Conservation (phyloP, 2,797 vertebrate species). For the Cynopterus sphinx region DNA sequence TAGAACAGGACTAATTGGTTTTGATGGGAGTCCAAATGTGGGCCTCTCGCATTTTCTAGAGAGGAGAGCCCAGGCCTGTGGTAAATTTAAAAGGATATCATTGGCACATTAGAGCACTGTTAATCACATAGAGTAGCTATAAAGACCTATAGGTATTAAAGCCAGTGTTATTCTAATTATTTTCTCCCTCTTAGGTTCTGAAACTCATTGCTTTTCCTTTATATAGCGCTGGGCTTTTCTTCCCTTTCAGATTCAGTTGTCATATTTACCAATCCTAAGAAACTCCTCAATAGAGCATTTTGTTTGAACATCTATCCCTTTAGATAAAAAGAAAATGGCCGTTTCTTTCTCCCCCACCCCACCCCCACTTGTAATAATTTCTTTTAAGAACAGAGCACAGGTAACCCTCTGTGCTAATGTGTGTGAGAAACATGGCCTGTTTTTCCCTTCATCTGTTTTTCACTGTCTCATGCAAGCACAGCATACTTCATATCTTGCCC, state of each 20-base stretch:
- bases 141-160: slow-evolving; percentile 51
- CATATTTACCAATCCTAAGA: slow-evolving; percentile 61
- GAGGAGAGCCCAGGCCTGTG: background rate
- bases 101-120: slow-evolving; percentile 28
- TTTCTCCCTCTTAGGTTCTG: background rate
- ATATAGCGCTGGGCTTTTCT: background rate
- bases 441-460: slow-evolving; percentile 67
- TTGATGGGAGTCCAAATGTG: slow-evolving; percentile 38
- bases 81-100: slow-evolving; percentile 51
- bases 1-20: slow-evolving; percentile 20
- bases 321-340: slow-evolving; percentile 71
- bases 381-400: slow-evolving; percentile 58
- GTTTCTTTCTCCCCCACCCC: background rate
- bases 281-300: slow-evolving; percentile 56
- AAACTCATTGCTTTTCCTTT: slow-evolving; percentile 59
- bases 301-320: slow-evolving; percentile 63
- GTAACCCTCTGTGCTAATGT: slow-evolving; percentile 69
- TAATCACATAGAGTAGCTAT: slow-evolving; percentile 28
- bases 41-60: slow-evolving; percentile 34
- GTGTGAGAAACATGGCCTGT: slow-evolving; percentile 60
- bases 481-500: slow-evolving; percentile 75
- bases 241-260: slow-evolving; percentile 63
- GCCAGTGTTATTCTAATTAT: slow-evolving; percentile 10
- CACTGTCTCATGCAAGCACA: slow-evolving; percentile 71
- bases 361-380: slow-evolving; percentile 62